Evolutionary conservation across 2,797 vertebrate species (phyloP).

Genomic region (Adelosebastes latens): DNA sequence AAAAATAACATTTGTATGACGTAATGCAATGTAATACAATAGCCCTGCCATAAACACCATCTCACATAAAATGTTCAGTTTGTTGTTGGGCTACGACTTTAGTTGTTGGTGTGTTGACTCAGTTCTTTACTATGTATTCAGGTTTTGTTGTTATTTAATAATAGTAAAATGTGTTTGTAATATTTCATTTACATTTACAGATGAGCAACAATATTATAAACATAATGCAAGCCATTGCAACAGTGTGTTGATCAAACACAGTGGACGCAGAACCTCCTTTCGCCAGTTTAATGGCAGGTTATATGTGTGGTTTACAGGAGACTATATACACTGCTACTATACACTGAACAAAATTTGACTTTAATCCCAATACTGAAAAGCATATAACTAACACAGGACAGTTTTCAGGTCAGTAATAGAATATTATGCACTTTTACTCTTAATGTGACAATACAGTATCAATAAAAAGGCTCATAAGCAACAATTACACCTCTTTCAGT

Average conservation of each 20-base stretch:
- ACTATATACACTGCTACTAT: no score
- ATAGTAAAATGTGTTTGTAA: background rate
- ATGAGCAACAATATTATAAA: background rate
- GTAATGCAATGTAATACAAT: background rate
- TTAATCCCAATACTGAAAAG: background rate
- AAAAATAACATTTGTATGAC: background rate
- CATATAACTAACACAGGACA: background rate
- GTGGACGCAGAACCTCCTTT: background rate
- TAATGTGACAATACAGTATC: background rate
- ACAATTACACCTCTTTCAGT: no score
- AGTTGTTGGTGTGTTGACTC: background rate
- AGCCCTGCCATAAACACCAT: background rate
- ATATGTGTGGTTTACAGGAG: no score
- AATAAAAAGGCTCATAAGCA: no score
- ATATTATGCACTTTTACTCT: background rate
- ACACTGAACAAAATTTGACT: no score
- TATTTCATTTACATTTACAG: background rate
- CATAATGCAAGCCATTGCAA: background rate
- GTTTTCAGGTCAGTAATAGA: no score
- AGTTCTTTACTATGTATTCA: no score
- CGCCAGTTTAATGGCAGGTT: no score
- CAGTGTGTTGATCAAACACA: background rate
- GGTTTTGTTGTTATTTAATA: background rate
- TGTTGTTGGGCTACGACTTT: background rate
- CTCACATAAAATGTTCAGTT: background rate